These are phyloP conservation scores for silkworm (Bombyx mori) DNA, from an alignment of 1,140 invertebrate genomes.

Conservation along the genomic window ASM3026992v2 NC_085129.1:2293001-2293500, in stretches of 20 bases:
- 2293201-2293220: too few species aligned
- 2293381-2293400: not conserved
- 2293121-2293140: not conserved
- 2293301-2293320: too few species aligned
- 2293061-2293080: slow-evolving; percentile 3
- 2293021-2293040: slow-evolving; percentile 13
- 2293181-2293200: too few species aligned
- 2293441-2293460: not conserved
- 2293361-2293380: slow-evolving; percentile 13
- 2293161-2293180: slow-evolving; percentile 7
- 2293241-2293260: too few species aligned
- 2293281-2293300: too few species aligned
- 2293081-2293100: slow-evolving; percentile 10
- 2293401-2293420: not conserved
- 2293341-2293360: slow-evolving; percentile 14
- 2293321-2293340: slow-evolving; percentile 13
- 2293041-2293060: slow-evolving; percentile 9
- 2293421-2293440: not conserved
- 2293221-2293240: too few species aligned
- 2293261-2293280: too few species aligned
- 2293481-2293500: too few species aligned
- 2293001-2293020: not conserved
- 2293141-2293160: slow-evolving; percentile 7
- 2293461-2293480: not conserved
- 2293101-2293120: slow-evolving; percentile 12